Base-by-base conservation (phyloP, 2,113 vertebrate species). In the Nansenia antarctica region DNA sequence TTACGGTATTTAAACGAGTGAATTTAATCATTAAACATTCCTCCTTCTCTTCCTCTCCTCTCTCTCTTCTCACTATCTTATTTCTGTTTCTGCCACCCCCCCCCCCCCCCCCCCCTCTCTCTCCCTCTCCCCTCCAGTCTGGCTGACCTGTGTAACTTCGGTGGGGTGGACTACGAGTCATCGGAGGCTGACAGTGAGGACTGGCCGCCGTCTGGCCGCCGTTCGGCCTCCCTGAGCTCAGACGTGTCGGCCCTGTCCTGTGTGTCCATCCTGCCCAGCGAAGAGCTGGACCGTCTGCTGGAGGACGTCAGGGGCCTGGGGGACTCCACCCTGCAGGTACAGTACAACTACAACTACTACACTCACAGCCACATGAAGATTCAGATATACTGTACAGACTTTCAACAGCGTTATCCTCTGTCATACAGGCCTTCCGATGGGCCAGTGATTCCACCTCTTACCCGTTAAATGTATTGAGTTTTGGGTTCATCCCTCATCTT, bases 281-380 rank as follows among this genome's bases (percentile, higher is more conserved):
- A 93, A 20, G 92, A 93, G 68, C 85, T 94, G 0, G 92, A 93
- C 60, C 77, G 74, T 53, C 85, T 93, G 67, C 62, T 93, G 71
- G 85, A 91, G 7, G 92, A 94, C 5, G 92, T 93, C 64, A 85
- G 61, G 26, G 74, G 64, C 9, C 67, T 91, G 31, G 92, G 90
- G 0, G 89, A 92, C 2, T 82, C 82, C 30, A 74, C 78, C 14
- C 66, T 91, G 52, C 82, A 92, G 90, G 93, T 93, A 82, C 34
- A 7, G 12, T n/a, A 65, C 24, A 76, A 3, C 37, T 4, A 42
- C 37, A 42, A 42, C 37, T 42, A 18, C 39, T 42, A 18, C 3
- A 42, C 39, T n/a, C n/a, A n/a, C n/a, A n/a, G n/a, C n/a, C n/a
- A n/a, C n/a, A n/a, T n/a, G n/a, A n/a, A n/a, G n/a, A 37, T 5